Conservation (phyloP, 2,797 vertebrate genomes). For the Mycteria americana region DNA sequence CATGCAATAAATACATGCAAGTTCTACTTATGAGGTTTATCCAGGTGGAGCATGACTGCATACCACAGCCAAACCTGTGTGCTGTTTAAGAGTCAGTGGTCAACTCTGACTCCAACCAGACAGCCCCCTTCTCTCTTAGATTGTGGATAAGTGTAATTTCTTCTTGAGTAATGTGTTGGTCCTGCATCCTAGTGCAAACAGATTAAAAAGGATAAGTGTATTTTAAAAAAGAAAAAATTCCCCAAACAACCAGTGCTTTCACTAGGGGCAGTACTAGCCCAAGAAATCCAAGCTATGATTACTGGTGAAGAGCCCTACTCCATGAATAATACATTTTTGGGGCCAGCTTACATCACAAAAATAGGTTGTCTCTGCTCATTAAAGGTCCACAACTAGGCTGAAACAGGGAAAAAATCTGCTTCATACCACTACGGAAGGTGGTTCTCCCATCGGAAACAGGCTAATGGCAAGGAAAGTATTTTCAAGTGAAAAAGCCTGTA, state of each 20-base stretch:
- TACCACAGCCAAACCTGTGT: conserved; percentile 1
- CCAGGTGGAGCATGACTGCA: background rate
- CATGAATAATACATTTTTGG: conserved; percentile 65
- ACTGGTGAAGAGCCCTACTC: conserved; percentile 6
- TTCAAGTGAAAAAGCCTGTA: background rate
- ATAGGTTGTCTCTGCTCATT: conserved; percentile 45
- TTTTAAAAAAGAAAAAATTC: conserved; percentile 31
- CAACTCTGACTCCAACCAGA: conserved; percentile 8
- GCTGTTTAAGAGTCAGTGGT: conserved; percentile 10
- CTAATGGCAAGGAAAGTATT: conserved; percentile 22
- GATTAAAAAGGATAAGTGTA: conserved; percentile 37
- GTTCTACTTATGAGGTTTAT: background rate
- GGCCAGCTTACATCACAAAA: conserved; percentile 53
- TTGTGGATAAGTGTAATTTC: background rate
- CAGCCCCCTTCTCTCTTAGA: background rate
- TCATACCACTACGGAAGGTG: background rate
- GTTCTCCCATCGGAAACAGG: background rate
- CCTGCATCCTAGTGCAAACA: conserved; percentile 20
- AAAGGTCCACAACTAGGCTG: conserved; percentile 47
- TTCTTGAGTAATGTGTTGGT: conserved; percentile 20
- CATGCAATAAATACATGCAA: background rate
- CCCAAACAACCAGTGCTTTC: background rate
- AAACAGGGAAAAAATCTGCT: conserved; percentile 1
- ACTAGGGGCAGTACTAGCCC: conserved; percentile 39
- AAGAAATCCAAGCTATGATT: conserved; percentile 57